These are phyloP conservation scores for Trachelus tabidus DNA, from an alignment of 2,888 invertebrate genomes.

Conservation along the genomic window DNA sequence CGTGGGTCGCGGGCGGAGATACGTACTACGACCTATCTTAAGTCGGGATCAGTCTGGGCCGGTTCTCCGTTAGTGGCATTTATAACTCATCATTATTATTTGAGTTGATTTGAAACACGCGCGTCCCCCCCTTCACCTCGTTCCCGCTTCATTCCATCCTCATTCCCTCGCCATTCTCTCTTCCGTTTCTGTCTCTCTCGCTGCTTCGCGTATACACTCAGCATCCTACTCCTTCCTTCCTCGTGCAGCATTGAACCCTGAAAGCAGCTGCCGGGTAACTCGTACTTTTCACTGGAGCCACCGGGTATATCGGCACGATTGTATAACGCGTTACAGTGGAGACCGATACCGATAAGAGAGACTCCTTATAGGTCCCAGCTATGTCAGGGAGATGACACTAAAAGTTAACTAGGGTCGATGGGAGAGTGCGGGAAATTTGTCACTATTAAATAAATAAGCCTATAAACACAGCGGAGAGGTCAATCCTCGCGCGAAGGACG, in stretches of 20 bases:
- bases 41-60: constrained; percentile 55
- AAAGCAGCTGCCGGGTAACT: background rate
- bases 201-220: background rate
- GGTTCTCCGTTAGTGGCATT: constrained; percentile 48
- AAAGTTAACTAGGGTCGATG: constrained; percentile 17
- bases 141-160: constrained; percentile 18
- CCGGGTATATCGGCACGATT: constrained; percentile 8
- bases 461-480: constrained; percentile 62
- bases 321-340: background rate
- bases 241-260: background rate
- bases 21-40: constrained; percentile 50
- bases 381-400: background rate
- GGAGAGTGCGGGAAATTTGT: constrained; percentile 56
- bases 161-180: constrained; percentile 12
- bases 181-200: constrained; percentile 12
- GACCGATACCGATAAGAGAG: background rate
- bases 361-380: background rate
- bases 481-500: constrained; percentile 59
- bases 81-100: constrained; percentile 59
- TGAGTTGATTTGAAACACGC: constrained; percentile 56
- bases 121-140: constrained; percentile 24
- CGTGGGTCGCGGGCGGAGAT: constrained; percentile 46
- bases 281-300: background rate
- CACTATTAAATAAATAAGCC: constrained; percentile 66
- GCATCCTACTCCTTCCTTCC: constrained; percentile 3